These are phyloP conservation scores for Drosophila orosa DNA, from an alignment of 1,140 invertebrate species.

Conservation along the genomic window DNA sequence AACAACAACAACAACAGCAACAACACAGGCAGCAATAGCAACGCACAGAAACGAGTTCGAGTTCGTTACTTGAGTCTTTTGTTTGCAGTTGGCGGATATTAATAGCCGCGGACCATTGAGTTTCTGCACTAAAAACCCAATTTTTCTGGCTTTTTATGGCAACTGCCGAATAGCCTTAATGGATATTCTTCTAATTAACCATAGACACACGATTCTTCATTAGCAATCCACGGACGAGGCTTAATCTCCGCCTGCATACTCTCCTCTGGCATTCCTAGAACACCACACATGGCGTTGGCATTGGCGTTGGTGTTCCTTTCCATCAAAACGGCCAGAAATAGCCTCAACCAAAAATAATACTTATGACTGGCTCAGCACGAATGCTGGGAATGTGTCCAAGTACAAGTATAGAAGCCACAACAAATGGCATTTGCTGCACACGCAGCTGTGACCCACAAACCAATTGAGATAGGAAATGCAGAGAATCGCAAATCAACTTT, in stretches of 20 bases:
- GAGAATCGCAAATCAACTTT: conserved; percentile 34
- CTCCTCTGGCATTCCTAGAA: conserved; percentile 10
- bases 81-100: conserved; percentile 66
- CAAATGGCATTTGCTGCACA: conserved; percentile 47
- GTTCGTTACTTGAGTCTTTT: conserved; percentile 74
- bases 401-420: conserved; percentile 6
- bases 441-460: conserved; percentile 55
- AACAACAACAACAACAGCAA: conserved; percentile 16
- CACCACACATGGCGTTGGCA: conserved; percentile 36
- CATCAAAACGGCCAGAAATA: conserved; percentile 43
- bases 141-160: conserved; percentile 49
- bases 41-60: conserved; percentile 53
- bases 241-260: conserved; percentile 50
- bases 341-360: conserved; percentile 23
- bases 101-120: conserved; percentile 74
- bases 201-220: conserved; percentile 61
- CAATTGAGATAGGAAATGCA: conserved; percentile 28
- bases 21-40: conserved; percentile 13
- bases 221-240: conserved; percentile 35
- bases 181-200: conserved; percentile 67
- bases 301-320: conserved; percentile 53
- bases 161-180: conserved; percentile 62
- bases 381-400: conserved; percentile 35
- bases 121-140: conserved; percentile 77
- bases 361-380: conserved; percentile 28